Evolutionary conservation across 2,113 vertebrate genomes (phyloP).

Genomic region (Columba livia): DNA sequence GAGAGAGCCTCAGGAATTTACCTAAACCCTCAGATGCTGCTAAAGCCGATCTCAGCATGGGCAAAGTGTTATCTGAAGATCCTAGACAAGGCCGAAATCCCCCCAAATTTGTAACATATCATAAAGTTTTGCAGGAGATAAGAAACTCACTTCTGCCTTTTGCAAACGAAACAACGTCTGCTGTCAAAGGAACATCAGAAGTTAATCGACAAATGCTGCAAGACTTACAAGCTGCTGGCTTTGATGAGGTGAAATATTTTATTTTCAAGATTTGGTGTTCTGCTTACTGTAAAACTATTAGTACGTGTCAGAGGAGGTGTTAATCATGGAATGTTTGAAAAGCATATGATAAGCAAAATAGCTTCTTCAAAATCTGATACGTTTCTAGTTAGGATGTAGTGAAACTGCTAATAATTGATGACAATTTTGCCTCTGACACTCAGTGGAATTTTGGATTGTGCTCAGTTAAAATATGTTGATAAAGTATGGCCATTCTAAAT

Average conservation of each 20-base stretch:
- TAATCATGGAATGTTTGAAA: not conserved
- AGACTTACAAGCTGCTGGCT: conserved; percentile 85
- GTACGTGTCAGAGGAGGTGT: not conserved
- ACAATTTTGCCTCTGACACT: not conserved
- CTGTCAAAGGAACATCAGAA: conserved; percentile 77
- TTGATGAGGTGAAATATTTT: conserved; percentile 88
- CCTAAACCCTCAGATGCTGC: conserved; percentile 88
- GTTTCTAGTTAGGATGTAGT: not conserved
- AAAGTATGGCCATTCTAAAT: not conserved
- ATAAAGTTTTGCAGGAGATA: conserved; percentile 95
- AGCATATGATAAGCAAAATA: not conserved
- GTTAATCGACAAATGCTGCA: conserved; percentile 88
- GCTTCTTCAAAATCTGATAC: not conserved
- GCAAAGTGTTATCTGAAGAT: conserved; percentile 85
- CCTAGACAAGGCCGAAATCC: conserved; percentile 87
- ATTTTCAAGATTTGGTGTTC: not conserved
- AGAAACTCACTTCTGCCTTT: conserved; percentile 92
- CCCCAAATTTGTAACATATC: conserved; percentile 87
- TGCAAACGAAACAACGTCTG: conserved; percentile 82
- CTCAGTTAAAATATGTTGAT: not conserved
- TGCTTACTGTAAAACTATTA: not conserved
- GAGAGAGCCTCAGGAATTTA: conserved; percentile 93
- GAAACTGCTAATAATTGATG: not conserved
- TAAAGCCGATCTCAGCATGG: conserved; percentile 80
- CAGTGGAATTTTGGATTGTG: not conserved